Evolutionary conservation across 2,888 invertebrate species (phyloP), one percentile per base, ranked within the genome.

Genomic region (Saturnia japonica): DNA sequence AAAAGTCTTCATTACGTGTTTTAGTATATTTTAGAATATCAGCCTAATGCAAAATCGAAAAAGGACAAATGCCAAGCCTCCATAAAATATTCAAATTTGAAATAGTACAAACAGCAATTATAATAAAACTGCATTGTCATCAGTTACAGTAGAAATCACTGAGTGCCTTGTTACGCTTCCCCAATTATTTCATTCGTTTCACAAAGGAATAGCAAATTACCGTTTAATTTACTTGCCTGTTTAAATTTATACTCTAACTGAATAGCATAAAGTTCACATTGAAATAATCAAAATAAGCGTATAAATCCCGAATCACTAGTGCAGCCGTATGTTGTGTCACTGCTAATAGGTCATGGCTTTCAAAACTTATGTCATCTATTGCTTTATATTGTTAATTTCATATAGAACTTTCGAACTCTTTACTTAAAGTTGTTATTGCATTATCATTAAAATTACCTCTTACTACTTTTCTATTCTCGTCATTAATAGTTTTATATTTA

Each of bases 281-380:
- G 1, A 19, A 40, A n/a, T 64, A 19, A n/a, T 64, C 6, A 54
- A 25, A 62, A 19, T 70, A 70, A 54, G 47, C 70, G 74, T 85
- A 91, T 92, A 92, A 91, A 91, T 91, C 87, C 84, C 78, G 75
- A 78, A 88, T 91, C 89, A 88, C 80, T 86, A 78, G 90, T 90
- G 91, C 91, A 91, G 86, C 88, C 91, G 89, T 70, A 70, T 91
- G 88, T 88, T 89, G 86, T 91, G 89, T 89, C 89, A 88, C 78
- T 88, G 87, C 85, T 90, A 91, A 90, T 91, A 89, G 89, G 88
- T 85, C 81, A 85, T 87, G 86, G 86, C 83, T 88, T 85, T 88
- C 84, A 83, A 87, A 88, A 85, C 85, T 77, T 87, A 85, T 86
- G 88, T 82, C 84, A 83, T 76, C 78, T 77, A 77, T 82, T 75